Evolutionary conservation across 2,797 vertebrate genomes (phyloP), one percentile per base, ranked within the genome.

Genomic region (Eulemur mongoz): DNA sequence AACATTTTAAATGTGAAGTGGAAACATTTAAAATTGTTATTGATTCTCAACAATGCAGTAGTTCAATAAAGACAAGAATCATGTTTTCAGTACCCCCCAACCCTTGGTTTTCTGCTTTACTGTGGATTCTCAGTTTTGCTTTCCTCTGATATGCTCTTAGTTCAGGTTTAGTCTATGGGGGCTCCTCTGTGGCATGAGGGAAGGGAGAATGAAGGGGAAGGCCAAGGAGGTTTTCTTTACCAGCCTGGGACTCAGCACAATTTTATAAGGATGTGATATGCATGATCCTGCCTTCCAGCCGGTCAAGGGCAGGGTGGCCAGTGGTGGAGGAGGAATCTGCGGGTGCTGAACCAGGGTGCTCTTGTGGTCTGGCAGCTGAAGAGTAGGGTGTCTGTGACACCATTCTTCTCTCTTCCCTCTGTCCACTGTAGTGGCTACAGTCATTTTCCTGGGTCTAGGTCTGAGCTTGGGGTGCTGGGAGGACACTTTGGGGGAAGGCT

Each of bases 1-100:
- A 89, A 65, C 76, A 76, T 94, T 93, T 88, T 89, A 83, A 78
- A 92, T 93, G 69, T 93, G 78, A 91, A 94, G 73, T 65, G 90
- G 83, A 93, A 95, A 93, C 57, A 85, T 79, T 96, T 85, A 78
- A 91, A 90, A 86, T 59, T 82, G 78, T 40, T 73, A 48, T 94
- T 1, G n/a, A 91, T 75, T 87, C 72, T 92, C 40, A 79, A 61
- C 72, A 52, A 12, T 89, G 70, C n/a, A 92, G 61, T 52, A 69
- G 50, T 81, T 91, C 76, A 85, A 75, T 61, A 61, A 91, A 76
- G 69, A 91, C 70, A 89, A 84, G 9, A 86, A 76, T 67, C 57
- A 40, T 32, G 40, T 72, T 78, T 96, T 92, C 6, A 76, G 23
- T 27, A 38, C 32, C 9, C 38, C 87, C 5, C 70, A 6, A 23